Percentiles rank a stretch among this genome's conserved stretches.
These are phyloP conservation scores for Hypselothyrea guttata DNA, from an alignment of 2,888 invertebrate species.

Conservation along the genomic window DNA sequence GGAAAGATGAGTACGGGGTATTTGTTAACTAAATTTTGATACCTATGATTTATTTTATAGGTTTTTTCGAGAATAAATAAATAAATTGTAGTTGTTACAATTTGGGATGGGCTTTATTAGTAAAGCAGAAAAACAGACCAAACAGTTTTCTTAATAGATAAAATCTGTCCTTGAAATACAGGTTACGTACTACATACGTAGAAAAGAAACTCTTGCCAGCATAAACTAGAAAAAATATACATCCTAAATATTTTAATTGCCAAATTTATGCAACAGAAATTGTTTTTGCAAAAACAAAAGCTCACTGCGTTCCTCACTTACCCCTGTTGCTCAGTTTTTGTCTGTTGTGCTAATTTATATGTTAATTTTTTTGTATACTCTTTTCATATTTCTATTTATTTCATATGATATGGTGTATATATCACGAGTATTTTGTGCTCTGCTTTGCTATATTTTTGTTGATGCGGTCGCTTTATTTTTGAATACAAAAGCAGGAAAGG, in stretches of 20 bases:
- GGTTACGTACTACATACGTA: slow-evolving; percentile 2
- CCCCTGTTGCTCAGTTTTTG: slow-evolving; percentile 12
- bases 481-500: slow-evolving; percentile 61
- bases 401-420: slow-evolving; percentile 37
- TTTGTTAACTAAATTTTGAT: too few relatives aligned
- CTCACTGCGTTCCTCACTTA: neutral
- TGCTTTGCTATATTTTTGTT: slow-evolving; percentile 57
- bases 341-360: slow-evolving; percentile 61
- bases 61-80: too few relatives aligned
- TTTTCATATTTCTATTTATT: slow-evolving; percentile 42
- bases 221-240: slow-evolving; percentile 8
- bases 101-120: too few relatives aligned
- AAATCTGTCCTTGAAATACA: too few relatives aligned
- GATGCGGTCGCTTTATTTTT: slow-evolving; percentile 70
- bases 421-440: slow-evolving; percentile 53
- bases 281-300: slow-evolving; percentile 62
- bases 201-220: slow-evolving; percentile 4
- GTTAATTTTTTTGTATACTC: slow-evolving; percentile 51
- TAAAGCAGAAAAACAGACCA: too few relatives aligned
- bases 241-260: slow-evolving; percentile 60
- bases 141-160: too few relatives aligned
- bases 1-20: too few relatives aligned
- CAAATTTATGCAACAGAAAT: slow-evolving; percentile 63
- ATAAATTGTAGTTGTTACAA: too few relatives aligned
- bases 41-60: too few relatives aligned